A percentile compares a stretch with the other conserved stretches of the same genome.
phyloP scores from a whole-genome alignment of 2,113 vertebrate species.

The Dicrurus megarhynchus region DNA sequence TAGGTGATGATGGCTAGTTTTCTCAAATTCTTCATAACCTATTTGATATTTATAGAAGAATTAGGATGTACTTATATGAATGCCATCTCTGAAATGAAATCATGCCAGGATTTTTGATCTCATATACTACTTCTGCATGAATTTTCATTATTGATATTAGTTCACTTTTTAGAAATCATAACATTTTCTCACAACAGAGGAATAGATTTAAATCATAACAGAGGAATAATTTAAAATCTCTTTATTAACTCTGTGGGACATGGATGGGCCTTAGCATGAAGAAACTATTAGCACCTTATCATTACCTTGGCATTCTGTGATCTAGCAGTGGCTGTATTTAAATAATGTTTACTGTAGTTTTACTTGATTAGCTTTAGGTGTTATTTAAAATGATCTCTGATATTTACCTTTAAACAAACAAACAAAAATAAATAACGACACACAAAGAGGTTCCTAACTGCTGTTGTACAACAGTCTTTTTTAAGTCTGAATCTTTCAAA shows the following conservation, averaged over 20 bases:
- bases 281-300: not conserved
- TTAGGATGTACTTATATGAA: conserved; percentile 54
- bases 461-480: not conserved
- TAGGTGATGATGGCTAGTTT: conserved; percentile 43
- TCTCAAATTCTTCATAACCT: conserved; percentile 42
- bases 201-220: not conserved
- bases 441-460: not conserved
- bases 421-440: not conserved
- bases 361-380: not conserved
- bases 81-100: conserved; percentile 59
- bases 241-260: not conserved
- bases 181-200: conserved; percentile 31
- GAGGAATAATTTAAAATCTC: not conserved
- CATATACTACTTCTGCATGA: conserved; percentile 19
- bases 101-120: conserved; percentile 56
- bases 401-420: not conserved
- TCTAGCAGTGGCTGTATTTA: not conserved
- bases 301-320: not conserved
- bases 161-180: conserved; percentile 61
- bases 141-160: conserved; percentile 58
- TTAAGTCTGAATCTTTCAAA: not conserved
- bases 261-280: not conserved
- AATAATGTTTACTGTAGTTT: not conserved
- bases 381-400: not conserved
- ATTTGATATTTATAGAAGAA: conserved; percentile 73